Percentiles rank a stretch among this genome's conserved stretches.
phyloP scores from a whole-genome alignment of 2,888 invertebrate genomes.

The Tuberolachnus salignus region DNA sequence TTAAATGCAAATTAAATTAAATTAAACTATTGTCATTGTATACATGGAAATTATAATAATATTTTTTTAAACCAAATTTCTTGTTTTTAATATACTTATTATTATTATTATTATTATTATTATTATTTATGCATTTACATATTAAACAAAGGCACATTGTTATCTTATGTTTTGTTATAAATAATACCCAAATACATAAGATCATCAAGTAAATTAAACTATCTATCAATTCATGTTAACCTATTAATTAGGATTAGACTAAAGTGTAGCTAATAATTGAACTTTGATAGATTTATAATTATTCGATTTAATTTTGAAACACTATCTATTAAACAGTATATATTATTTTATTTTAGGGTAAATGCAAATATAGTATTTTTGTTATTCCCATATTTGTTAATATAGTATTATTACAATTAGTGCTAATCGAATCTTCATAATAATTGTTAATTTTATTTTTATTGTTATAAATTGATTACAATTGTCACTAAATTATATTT shows the following conservation, averaged over 20 bases:
- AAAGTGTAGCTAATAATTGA: background rate
- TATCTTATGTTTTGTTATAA: slow-evolving; percentile 9
- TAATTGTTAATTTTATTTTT: slow-evolving; percentile 32
- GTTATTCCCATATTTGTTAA: slow-evolving; percentile 26
- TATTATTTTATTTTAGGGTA: slow-evolving; percentile 15
- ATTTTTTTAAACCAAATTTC: background rate
- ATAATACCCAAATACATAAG: background rate
- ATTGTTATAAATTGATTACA: slow-evolving; percentile 26
- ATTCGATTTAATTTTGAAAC: slow-evolving; percentile 14
- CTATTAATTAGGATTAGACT: too few relatives aligned
- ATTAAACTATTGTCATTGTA: background rate
- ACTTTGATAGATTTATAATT: background rate
- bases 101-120: slow-evolving; percentile 5
- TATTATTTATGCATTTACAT: background rate
- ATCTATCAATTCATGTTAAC: too few relatives aligned
- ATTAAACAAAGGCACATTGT: background rate
- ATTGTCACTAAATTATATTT: background rate
- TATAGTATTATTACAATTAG: slow-evolving; percentile 23
- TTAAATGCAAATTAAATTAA: too few relatives aligned
- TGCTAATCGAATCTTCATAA: background rate
- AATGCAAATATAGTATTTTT: background rate
- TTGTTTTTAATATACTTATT: background rate
- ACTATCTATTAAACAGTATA: background rate
- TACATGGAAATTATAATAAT: slow-evolving; percentile 5
- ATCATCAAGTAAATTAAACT: background rate